Evolutionary conservation across 2,797 vertebrate species (phyloP).

Genomic region (Onychomys arenicola): DNA sequence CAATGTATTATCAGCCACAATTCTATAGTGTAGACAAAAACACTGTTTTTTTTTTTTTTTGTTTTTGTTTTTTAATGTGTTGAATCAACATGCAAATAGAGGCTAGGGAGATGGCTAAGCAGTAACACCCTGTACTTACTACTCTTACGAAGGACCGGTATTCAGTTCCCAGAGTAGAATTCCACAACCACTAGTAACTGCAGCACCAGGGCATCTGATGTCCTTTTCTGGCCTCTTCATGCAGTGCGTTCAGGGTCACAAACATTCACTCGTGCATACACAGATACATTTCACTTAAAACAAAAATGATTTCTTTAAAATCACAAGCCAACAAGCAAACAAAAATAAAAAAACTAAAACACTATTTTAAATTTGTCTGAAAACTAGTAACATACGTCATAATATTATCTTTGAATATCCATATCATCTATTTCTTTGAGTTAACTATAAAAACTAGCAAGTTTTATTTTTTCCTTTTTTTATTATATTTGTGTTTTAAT

Average conservation of each 20-base stretch:
- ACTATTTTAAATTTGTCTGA: not conserved
- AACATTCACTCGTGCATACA: not conserved
- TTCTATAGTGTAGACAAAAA: not conserved
- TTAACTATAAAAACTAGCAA: conserved; percentile 6
- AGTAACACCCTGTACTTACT: not conserved
- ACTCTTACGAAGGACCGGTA: not conserved
- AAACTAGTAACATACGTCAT: not conserved
- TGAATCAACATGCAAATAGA: not conserved
- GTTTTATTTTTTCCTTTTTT: conserved; percentile 35
- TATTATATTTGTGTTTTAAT: too few relatives aligned
- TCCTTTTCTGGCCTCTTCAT: not conserved
- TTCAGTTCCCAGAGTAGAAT: not conserved
- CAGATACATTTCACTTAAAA: not conserved
- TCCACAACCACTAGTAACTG: not conserved
- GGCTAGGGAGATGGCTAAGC: not conserved
- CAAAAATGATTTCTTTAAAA: not conserved
- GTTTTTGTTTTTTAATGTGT: too few relatives aligned
- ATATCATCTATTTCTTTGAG: not conserved
- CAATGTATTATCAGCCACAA: not conserved
- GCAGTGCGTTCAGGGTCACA: not conserved
- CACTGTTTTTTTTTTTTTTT: too few relatives aligned
- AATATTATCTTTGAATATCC: not conserved
- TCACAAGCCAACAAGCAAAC: not conserved
- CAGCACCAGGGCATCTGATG: not conserved
- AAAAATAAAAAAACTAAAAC: not conserved